A percentile compares a stretch with the other conserved stretches of the same genome.
These are phyloP conservation scores for Aphidius gifuensis DNA, from an alignment of 1,140 invertebrate genomes.

Conservation along the genomic window DNA sequence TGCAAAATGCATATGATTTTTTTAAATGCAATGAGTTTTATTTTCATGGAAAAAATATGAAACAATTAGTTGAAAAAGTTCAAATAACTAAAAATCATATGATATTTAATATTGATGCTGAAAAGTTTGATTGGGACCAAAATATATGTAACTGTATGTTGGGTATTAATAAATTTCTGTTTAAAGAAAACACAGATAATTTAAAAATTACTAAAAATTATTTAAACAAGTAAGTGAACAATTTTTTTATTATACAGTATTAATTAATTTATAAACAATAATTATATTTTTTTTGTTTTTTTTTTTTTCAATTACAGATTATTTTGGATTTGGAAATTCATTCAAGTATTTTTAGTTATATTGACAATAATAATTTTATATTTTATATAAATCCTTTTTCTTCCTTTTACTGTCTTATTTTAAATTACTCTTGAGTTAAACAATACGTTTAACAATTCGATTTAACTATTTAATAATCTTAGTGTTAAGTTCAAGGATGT, in stretches of 20 bases:
- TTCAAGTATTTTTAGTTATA: constrained; percentile 41
- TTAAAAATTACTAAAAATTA: constrained; percentile 64
- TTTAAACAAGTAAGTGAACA: constrained; percentile 59
- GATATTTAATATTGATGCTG: constrained; percentile 62
- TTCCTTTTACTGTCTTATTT: no score
- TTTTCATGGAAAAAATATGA: constrained; percentile 76
- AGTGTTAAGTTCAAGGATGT: no score
- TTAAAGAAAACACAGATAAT: constrained; percentile 71
- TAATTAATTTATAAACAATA: not conserved
- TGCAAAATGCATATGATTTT: constrained; percentile 76
- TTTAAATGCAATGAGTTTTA: constrained; percentile 87
- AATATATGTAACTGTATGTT: constrained; percentile 73
- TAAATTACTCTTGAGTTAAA: no score
- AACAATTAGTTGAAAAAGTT: constrained; percentile 63
- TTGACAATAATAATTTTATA: constrained; percentile 37
- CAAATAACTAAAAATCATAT: constrained; percentile 57
- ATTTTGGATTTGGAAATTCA: constrained; percentile 47
- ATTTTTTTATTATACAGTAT: no score
- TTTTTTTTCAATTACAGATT: constrained; percentile 39
- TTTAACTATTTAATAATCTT: no score
- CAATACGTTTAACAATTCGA: no score
- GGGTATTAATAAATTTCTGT: constrained; percentile 73
- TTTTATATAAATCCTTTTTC: no score
- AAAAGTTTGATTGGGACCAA: constrained; percentile 62
- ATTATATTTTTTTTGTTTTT: constrained; percentile 5